Conservation (phyloP, 2,797 vertebrate genomes). For the Melanotaenia maccullochi region DNA sequence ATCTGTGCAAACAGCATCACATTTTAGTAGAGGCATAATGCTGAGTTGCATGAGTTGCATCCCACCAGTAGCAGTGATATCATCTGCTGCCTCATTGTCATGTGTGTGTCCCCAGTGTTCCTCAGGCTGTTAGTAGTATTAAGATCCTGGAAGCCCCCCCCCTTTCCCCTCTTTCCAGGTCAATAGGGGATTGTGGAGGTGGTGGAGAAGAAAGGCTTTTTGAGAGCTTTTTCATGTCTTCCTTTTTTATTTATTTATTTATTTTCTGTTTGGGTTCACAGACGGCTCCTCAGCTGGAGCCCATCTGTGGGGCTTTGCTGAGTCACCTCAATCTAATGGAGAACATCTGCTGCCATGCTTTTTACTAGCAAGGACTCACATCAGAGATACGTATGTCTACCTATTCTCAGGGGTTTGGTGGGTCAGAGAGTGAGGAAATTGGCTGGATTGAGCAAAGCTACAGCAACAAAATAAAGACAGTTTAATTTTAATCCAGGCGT, state of each 20-base stretch:
- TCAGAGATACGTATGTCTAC: conserved; percentile 23
- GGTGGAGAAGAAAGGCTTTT: neutral
- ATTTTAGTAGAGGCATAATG: neutral
- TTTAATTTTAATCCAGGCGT: neutral
- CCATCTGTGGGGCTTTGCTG: conserved; percentile 66
- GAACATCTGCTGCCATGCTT: conserved; percentile 72
- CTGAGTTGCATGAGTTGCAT: neutral
- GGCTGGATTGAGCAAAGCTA: conserved; percentile 1
- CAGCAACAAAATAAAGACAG: neutral
- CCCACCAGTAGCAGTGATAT: conserved; percentile 22
- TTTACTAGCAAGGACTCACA: conserved; percentile 35
- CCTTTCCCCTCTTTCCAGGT: conserved; percentile 16
- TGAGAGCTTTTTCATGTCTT: conserved; percentile 44
- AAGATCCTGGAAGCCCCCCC: conserved; percentile 28
- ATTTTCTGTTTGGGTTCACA: conserved; percentile 52
- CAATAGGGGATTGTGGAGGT: conserved; percentile 23
- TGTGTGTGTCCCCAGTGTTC: neutral
- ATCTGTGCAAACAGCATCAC: neutral
- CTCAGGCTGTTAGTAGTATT: conserved; percentile 5
- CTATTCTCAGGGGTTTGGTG: neutral
- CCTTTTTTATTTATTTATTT: conserved; percentile 12
- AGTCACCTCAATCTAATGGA: conserved; percentile 71
- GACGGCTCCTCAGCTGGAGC: conserved; percentile 57
- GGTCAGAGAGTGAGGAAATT: conserved; percentile 12
- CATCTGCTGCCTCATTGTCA: conserved; percentile 13